A percentile compares a stretch with the other conserved stretches of the same genome.
Evolutionary conservation across 2,113 vertebrate genomes (phyloP).

Genomic region (Prolemur simus): DNA sequence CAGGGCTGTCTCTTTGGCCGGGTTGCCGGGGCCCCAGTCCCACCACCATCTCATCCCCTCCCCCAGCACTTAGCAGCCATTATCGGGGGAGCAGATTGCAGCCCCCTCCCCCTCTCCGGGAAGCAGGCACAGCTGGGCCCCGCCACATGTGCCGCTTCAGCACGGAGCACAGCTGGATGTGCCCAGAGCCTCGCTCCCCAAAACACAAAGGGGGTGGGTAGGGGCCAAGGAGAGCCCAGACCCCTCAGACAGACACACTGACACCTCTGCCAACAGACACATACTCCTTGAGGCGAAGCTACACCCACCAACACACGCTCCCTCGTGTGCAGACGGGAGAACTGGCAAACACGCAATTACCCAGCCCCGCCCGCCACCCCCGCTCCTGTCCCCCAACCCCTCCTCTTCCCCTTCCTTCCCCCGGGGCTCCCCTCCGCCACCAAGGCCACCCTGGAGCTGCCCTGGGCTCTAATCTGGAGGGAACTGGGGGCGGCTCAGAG

Average conservation of each 20-base stretch:
- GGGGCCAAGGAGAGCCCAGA: slow-evolving; percentile 27
- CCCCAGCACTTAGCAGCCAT: slow-evolving; percentile 71
- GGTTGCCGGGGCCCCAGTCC: background rate
- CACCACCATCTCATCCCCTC: background rate
- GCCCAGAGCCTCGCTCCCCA: slow-evolving; percentile 59
- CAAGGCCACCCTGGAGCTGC: background rate
- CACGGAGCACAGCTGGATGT: slow-evolving; percentile 79
- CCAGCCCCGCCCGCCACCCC: slow-evolving; percentile 68
- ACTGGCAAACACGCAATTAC: slow-evolving; percentile 78
- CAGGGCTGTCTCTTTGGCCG: background rate
- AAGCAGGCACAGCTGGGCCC: slow-evolving; percentile 78
- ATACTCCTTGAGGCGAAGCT: slow-evolving; percentile 48
- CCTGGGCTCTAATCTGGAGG: background rate
- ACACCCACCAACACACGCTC: slow-evolving; percentile 63
- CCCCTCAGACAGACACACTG: slow-evolving; percentile 61
- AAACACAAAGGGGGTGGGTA: slow-evolving; percentile 23
- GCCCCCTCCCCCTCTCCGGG: slow-evolving; percentile 62
- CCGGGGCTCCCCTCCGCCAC: background rate
- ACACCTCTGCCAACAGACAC: slow-evolving; percentile 70
- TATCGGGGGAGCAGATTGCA: slow-evolving; percentile 78
- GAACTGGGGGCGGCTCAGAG: background rate
- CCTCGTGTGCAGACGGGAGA: slow-evolving; percentile 54
- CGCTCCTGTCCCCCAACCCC: slow-evolving; percentile 5
- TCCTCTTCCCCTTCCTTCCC: slow-evolving; percentile 15
- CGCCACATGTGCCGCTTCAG: slow-evolving; percentile 80